These are phyloP conservation scores for Vidua chalybeata DNA, from an alignment of 2,113 vertebrate species.

Conservation along the genomic window DNA sequence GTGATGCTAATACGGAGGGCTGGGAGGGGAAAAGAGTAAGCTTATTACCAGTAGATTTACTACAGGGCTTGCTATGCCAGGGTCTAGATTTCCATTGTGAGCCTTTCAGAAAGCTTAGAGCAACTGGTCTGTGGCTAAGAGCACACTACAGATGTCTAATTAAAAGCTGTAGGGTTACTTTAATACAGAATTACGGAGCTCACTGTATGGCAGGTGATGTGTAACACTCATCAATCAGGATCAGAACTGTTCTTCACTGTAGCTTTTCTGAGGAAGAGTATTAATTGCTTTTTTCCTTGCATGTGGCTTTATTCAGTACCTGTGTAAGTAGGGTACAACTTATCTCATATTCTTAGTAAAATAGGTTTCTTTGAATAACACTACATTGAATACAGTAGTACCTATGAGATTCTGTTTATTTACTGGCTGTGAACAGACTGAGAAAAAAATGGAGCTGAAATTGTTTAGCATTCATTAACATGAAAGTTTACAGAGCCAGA, in stretches of 20 bases:
- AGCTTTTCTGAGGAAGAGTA: neutral
- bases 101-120: neutral
- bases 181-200: neutral
- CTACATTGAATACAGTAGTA: neutral
- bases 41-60: constrained; percentile 36
- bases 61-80: neutral
- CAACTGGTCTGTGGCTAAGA: neutral
- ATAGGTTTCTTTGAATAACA: neutral
- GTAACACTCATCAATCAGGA: neutral
- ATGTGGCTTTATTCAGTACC: neutral
- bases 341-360: neutral
- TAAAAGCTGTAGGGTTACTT: constrained; percentile 25
- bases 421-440: neutral
- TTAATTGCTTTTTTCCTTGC: neutral
- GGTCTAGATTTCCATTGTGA: neutral
- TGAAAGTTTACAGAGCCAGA: neutral
- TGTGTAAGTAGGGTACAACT: neutral
- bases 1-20: neutral
- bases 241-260: neutral
- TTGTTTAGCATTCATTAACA: neutral
- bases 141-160: neutral
- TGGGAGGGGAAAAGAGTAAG: constrained; percentile 20
- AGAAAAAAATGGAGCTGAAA: neutral
- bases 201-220: neutral
- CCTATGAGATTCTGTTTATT: neutral